These are phyloP conservation scores for Stenotaenia linearis DNA, from an alignment of 2,888 invertebrate genomes.

Conservation along the genomic window DNA sequence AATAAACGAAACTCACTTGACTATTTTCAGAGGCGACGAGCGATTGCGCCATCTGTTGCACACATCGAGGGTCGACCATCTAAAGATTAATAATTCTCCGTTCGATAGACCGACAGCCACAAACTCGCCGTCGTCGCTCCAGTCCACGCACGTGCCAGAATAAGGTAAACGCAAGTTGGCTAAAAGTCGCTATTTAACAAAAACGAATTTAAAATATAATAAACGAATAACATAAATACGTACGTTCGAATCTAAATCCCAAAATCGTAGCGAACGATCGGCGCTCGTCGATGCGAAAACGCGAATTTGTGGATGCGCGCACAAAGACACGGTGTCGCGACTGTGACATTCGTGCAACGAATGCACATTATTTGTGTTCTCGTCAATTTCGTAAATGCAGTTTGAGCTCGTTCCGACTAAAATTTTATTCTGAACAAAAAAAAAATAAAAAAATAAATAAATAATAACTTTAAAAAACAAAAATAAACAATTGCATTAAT, in stretches of 20 bases:
- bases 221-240: background rate
- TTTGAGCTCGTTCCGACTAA: slow-evolving; percentile 32
- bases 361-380: slow-evolving; percentile 30
- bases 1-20: background rate
- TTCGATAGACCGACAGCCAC: slow-evolving; percentile 49
- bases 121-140: slow-evolving; percentile 47
- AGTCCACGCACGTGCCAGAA: slow-evolving; percentile 45
- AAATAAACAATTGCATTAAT: background rate
- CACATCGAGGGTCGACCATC: slow-evolving; percentile 3
- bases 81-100: slow-evolving; percentile 41
- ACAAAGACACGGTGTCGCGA: slow-evolving; percentile 28
- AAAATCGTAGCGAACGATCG: slow-evolving; percentile 48
- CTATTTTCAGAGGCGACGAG: background rate
- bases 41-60: slow-evolving; percentile 19
- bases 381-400: slow-evolving; percentile 32
- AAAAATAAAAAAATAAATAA: background rate
- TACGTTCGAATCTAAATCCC: slow-evolving; percentile 42
- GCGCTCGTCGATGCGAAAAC: slow-evolving; percentile 49
- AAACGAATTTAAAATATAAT: background rate
- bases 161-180: slow-evolving; percentile 4
- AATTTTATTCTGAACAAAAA: slow-evolving; percentile 32
- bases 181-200: background rate
- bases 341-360: slow-evolving; percentile 28
- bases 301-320: slow-evolving; percentile 45
- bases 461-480: background rate